Base-by-base conservation (phyloP, 2,888 invertebrate species). In the Anagyrus pseudococci region DNA sequence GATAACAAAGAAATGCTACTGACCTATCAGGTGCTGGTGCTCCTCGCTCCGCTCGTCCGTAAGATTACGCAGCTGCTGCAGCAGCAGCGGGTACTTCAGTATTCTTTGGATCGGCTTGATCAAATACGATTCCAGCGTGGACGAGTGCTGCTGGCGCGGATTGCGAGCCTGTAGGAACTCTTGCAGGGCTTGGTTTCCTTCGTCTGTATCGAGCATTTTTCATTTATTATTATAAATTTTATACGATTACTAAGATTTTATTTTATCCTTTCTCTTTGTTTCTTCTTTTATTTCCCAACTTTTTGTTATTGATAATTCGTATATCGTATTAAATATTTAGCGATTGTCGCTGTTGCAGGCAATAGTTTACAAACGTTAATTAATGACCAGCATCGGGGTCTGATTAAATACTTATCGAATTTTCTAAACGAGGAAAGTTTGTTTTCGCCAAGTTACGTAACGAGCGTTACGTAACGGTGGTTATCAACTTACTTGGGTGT, bases 41-140 rank as follows among this genome's bases (percentile, higher is more conserved):
- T 98, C 96, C 73, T 97, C 96, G 69, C 94, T 92, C 76, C 91
- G 90, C 67, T 93, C 89, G 82, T 95, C 94, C 71, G 97, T 96
- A 77, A 97, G 88, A 84, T 94, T 94, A 80, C 94, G 89, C 81
- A 98, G 86, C 84, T 98, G 97, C 83, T 96, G 95, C 76, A 98
- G 86, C 69, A 98, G 86, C 74, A 98, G 83, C 19, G 98, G 98
- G 85, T 98, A 98, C 83, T 98, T 97, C 71, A 98, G 88, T 84
- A 98, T 97, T 84, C 98, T 88, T 83, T 98, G 98, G 81, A 98
- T 98, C 66, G 98, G 98, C 84, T 98, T 98, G 81, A 98, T 98
- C 83, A 98, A 88, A 86, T 96, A 98, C 56, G 97, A 98, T 83
- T 98, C 97, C 80, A 98, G 85, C 25, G 97, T 97, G 73, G 94